Evolutionary conservation across 2,797 vertebrate species (phyloP), one percentile per base, ranked within the genome.

Genomic region (Bothrops alternatus): DNA sequence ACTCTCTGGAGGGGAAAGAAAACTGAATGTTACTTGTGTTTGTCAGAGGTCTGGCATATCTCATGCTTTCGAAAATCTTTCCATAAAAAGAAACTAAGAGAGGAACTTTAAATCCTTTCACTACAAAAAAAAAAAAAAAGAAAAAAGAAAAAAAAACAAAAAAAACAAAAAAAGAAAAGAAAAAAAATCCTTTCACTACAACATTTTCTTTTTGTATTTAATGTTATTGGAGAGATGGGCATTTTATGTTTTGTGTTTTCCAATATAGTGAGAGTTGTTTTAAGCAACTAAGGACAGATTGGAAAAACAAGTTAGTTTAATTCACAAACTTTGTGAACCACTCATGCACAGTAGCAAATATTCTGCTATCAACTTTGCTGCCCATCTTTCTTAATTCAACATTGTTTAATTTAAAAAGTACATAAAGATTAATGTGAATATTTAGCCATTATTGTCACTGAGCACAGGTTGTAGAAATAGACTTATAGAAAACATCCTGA

Each of bases 1-100:
- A 99, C 86, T 99, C 98, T 96, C 99, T 99, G 95, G 16, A 91
- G 95, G 93, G 95, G n/a, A 95, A 89, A 93, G 90, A 2, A 0
- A 88, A 91, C 23, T 12, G 1, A 53, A 86, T 53, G 50, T 86
- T 88, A 86, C 11, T 28, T 50, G 73, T 56, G 47, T 13, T 6
- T 32, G 56, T 92, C 87, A 63, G n/a, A 90, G 26, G 26, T 63
- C 32, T n/a, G 1, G n/a, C 4, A 25, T 4, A 25, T 32, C 20
- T 20, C 78, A 20, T 25, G 13, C 6, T 63, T 56, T 16, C 47
- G 4, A 78, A 25, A 12, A 61, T 14, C 26, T 91, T 91, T 73
- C 25, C 56, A 47, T 87, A 73, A 90, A 56, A 32, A 37, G 23
- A 28, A 87, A 87, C n/a, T 50, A 8, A 47, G 18, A 16, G 65